phyloP scores from a whole-genome alignment of 2,888 invertebrate genomes.

The Drosophila meridionalis region DNA sequence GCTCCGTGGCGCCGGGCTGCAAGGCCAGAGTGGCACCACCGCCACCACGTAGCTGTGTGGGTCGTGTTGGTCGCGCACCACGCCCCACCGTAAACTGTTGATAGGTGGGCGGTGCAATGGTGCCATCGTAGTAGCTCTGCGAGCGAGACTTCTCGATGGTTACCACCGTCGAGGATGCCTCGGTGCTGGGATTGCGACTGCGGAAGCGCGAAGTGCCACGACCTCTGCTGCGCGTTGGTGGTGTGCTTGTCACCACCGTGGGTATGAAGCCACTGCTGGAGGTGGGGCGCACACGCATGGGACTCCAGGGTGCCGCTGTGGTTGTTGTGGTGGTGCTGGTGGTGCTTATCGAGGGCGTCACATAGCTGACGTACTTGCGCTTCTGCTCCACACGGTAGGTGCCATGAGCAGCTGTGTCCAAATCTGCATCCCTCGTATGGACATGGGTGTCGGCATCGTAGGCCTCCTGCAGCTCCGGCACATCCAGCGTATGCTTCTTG shows the following conservation, averaged over 20 bases:
- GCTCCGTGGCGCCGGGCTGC: constrained; percentile 41
- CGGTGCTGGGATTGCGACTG: constrained; percentile 31
- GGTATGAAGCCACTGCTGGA: constrained; percentile 44
- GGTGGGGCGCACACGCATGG: constrained; percentile 72
- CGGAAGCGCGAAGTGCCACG: constrained; percentile 57
- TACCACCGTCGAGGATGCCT: constrained; percentile 61
- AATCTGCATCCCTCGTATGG: constrained; percentile 43
- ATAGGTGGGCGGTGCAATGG: constrained; percentile 64
- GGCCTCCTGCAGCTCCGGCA: constrained; percentile 82
- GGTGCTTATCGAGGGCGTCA: constrained; percentile 11
- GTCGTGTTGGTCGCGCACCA: constrained; percentile 52
- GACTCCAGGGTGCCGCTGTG: constrained; percentile 75
- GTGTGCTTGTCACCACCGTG: constrained; percentile 57
- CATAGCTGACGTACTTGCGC: constrained; percentile 40
- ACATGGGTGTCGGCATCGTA: constrained; percentile 70
- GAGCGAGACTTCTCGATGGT: constrained; percentile 84
- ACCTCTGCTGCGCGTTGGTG: constrained; percentile 17
- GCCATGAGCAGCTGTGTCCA: constrained; percentile 68
- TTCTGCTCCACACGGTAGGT: constrained; percentile 70
- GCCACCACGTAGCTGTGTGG: constrained; percentile 21
- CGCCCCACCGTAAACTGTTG: constrained; percentile 40
- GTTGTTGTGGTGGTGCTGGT: constrained; percentile 27
- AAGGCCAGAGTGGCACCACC: constrained; percentile 31
- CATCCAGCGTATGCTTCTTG: constrained; percentile 81
- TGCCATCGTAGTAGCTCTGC: constrained; percentile 84